Evolutionary conservation across 92 coral and sea anemone genomes (phyloP), one percentile per base, ranked within the genome.

Genomic region (Actinostola sp.): DNA sequence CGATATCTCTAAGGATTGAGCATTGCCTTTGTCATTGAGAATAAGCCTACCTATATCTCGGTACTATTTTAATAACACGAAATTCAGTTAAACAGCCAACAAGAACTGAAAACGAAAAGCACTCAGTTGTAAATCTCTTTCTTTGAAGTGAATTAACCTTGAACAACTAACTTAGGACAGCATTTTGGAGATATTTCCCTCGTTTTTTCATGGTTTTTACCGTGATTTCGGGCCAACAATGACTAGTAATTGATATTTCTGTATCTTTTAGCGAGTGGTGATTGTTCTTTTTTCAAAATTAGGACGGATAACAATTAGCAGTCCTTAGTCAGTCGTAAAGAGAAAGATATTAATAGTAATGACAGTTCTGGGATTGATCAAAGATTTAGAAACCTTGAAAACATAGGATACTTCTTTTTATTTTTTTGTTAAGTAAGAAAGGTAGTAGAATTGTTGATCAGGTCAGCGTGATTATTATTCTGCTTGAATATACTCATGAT

Each of bases 71-170:
- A 11, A 36, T 46, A 13, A 23, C 12, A 6, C 31, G 3, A 20
- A 53, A 53, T 53, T 53, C 2, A 53, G 59, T 53, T 53, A 53
- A 53, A 53, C 59, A 53, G 21, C 29, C 19, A 49, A 25, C 3
- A 25, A 53, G 21, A 2, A 28, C 1, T 53, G 17, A 19, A 1
- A 7, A 28, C 20, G 59, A 25, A 23, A 23, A 36, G 42, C 42
- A 11, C 11, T 11, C 11, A 4, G 11, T 11, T 4, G 42, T 36
- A 36, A 36, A 4, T 36, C 59, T 2, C 59, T 20, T 8, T 20
- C 11, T 6, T 53, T 53, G 19, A 6, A 57, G 15, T 17, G 54
- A 17, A 48, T 48, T 48, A 48, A 48, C 54, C 9, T 48, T 48
- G 54, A 23, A 52, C 14, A 46, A 3, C 3, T 46, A 7, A 46